A percentile compares a stretch with the other conserved stretches of the same genome.
phyloP scores from a whole-genome alignment of 2,113 vertebrate species.

The Vireo altiloquus region DNA sequence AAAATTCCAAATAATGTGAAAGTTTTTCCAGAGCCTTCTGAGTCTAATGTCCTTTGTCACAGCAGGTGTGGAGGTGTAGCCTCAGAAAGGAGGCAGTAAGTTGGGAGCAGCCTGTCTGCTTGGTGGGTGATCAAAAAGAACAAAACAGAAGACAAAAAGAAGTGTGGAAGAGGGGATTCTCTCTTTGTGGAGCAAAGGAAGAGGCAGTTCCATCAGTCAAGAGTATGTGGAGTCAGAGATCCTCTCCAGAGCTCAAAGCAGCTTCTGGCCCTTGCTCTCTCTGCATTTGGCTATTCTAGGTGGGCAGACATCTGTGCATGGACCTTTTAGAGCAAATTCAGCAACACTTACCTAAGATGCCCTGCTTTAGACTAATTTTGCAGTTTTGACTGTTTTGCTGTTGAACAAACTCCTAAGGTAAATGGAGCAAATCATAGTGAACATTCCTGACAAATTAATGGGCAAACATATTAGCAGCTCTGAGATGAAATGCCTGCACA shows the following conservation, averaged over 20 bases:
- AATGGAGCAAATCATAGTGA: slow-evolving; percentile 41
- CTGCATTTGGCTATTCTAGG: background rate
- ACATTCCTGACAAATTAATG: slow-evolving; percentile 33
- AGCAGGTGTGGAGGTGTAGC: background rate
- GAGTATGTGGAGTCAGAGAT: background rate
- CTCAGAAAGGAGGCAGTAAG: accelerated
- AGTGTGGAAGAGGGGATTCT: background rate
- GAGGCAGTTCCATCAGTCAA: accelerated
- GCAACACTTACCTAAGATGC: background rate
- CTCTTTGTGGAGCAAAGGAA: background rate
- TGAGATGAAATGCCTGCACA: background rate
- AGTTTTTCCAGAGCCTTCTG: background rate
- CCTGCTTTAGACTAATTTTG: background rate
- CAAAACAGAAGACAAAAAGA: background rate
- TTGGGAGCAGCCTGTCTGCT: background rate
- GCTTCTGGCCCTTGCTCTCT: background rate
- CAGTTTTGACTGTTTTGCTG: background rate
- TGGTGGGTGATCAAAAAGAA: background rate
- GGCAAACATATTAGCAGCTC: slow-evolving; percentile 12
- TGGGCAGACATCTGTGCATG: background rate
- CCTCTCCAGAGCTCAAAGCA: background rate
- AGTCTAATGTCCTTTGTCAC: background rate
- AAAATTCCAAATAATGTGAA: background rate
- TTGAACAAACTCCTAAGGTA: slow-evolving; percentile 1
- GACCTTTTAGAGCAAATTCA: background rate